Conservation (phyloP, 2,797 vertebrate genomes). For the Odontamblyopus lacepedii region DNA sequence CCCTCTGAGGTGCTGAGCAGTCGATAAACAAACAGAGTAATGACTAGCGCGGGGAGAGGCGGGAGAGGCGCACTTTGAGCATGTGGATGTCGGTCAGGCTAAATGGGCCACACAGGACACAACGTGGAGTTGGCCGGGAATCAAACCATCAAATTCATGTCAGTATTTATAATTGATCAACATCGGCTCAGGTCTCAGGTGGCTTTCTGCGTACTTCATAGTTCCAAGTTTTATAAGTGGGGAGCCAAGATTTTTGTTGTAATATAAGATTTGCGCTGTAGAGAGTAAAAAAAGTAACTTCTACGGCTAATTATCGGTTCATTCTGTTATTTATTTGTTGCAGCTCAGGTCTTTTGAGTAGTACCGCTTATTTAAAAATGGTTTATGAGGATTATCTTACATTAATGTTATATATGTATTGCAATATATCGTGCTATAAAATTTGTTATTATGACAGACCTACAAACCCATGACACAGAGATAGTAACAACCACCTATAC, state of each 20-base stretch:
- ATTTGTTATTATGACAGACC: too few relatives aligned
- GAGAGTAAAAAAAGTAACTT: too few relatives aligned
- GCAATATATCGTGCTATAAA: too few relatives aligned
- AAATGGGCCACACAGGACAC: slow-evolving; percentile 71
- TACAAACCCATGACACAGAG: too few relatives aligned
- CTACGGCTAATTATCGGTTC: too few relatives aligned
- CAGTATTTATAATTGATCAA: slow-evolving; percentile 45
- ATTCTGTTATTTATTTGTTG: too few relatives aligned
- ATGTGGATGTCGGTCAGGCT: slow-evolving; percentile 54
- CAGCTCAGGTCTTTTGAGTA: too few relatives aligned
- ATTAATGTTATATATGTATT: too few relatives aligned
- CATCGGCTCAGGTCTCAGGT: slow-evolving; percentile 24
- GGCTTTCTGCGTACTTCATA: slow-evolving; percentile 9
- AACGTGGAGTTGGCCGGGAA: slow-evolving; percentile 41
- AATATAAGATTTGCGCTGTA: too few relatives aligned
- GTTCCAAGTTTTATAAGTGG: slow-evolving; percentile 9
- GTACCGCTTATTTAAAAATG: too few relatives aligned
- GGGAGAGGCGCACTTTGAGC: slow-evolving; percentile 65
- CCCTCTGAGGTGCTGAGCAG: slow-evolving; percentile 69
- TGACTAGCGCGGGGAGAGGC: slow-evolving; percentile 69
- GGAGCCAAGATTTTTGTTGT: neutral
- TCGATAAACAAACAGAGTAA: slow-evolving; percentile 80
- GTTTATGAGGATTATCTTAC: too few relatives aligned
- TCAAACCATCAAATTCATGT: slow-evolving; percentile 38
- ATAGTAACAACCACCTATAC: too few relatives aligned